Evolutionary conservation across 2,113 vertebrate genomes (phyloP), one percentile per base, ranked within the genome.

Genomic region (Hydrolagus affinis): DNA sequence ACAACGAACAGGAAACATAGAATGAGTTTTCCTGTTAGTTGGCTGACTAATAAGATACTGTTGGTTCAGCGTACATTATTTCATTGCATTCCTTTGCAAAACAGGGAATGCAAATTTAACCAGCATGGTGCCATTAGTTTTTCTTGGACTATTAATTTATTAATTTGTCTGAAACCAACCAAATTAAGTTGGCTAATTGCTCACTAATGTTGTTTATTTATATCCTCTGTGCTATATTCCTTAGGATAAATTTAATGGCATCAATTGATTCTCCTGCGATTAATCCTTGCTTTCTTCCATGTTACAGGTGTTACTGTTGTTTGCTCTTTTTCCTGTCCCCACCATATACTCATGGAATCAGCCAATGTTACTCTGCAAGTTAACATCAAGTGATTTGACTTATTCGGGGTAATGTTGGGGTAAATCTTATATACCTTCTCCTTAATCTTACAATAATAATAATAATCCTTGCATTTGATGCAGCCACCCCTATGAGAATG

Each of bases 131-230:
- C 25, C n/a, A 0, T 3, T 23, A 66, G 10, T 30, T 66, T 32
- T 66, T 32, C 15, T 64, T 83, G 62, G 2, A 19, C 17, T 28
- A 17, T 83, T 15, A 28, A 83, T 83, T 25, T 83, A 56, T 3
- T 83, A 66, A 25, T 66, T 30, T 66, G 12, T 59, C 23, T 28
- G 66, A 11, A 28, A 11, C 23, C n/a, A 64, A 64, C 60, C 59
- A 80, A 64, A 83, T 66, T 30, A 64, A 19, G 60, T 30, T 83
- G 75, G n/a, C 17, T 80, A 64, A 80, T 62, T 77, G n/a, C 60
- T 83, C 60, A 21, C 60, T 25, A 30, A 28, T 66, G 17, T 62
- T 83, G 21, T 21, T 30, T 60, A 78, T 78, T 78, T 78, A 60
- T 60, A 28, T 80, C 12, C 15, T 8, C 28, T 17, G 8, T 8